Base-by-base conservation (phyloP, 2,113 vertebrate species). In the Engraulis encrasicolus region DNA sequence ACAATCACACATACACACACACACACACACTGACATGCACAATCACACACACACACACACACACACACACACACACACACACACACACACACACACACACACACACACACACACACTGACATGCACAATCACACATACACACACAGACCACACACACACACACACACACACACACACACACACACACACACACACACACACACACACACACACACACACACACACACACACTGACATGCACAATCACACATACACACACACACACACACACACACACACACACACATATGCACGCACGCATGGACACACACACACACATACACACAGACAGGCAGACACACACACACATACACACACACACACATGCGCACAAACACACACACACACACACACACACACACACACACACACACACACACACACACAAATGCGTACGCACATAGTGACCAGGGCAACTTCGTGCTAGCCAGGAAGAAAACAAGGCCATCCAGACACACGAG, bases 181-280 rank as follows among this genome's bases (percentile, higher is more conserved):
- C 91, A 91, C 91, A 93, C 87, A 93, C 91, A 91, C 85, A 87
- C 91, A 91, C 89, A 89, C 91, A 87, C 91, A 93, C 91, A 91
- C 91, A 77, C 50, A 83, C 81, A 80, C 77, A 36, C n/a, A 81
- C 52, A 74, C 82, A 71, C 78, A 18, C 37, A 66, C 50, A 86
- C 34, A 85, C 34, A n/a, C n/a, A n/a, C n/a, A n/a, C n/a, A n/a
- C n/a, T n/a, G n/a, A n/a, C n/a, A n/a, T n/a, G n/a, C n/a, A n/a
- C n/a, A n/a, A n/a, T n/a, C n/a, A n/a, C n/a, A n/a, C n/a, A n/a
- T n/a, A n/a, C n/a, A n/a, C n/a, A 89, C 74, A 86, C 79, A 87
- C 80, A 54, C 45, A 18, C 78, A 54, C 20, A 50, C 50, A 40
- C 54, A 79, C 36, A 78, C 78, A 48, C 36, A 79, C 34, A 79